Evolutionary conservation across 2,888 invertebrate genomes (phyloP).

Genomic region (Limnephilus lunatus): DNA sequence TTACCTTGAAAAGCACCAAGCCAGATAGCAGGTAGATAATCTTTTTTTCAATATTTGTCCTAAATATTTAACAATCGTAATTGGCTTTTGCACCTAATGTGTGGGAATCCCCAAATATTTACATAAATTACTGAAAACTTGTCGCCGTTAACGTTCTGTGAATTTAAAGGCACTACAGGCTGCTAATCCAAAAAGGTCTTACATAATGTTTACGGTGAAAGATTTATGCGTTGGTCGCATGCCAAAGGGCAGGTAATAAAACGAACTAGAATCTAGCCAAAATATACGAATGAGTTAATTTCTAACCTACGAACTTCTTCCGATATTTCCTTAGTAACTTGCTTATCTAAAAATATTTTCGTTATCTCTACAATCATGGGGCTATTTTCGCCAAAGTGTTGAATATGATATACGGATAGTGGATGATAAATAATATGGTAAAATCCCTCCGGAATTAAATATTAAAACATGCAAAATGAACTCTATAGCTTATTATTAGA

Average conservation of each 20-base stretch:
- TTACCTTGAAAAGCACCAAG: not conserved
- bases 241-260: not conserved
- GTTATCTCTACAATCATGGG: no score
- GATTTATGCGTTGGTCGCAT: not conserved
- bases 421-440: no score
- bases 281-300: no score
- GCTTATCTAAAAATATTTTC: no score
- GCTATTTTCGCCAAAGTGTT: no score
- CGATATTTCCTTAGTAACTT: no score
- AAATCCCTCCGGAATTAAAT: no score
- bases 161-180: not conserved
- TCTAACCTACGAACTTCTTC: no score
- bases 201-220: slow-evolving; percentile 2
- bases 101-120: slow-evolving; percentile 32
- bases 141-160: not conserved
- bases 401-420: no score
- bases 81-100: not conserved
- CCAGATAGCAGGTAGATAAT: not conserved
- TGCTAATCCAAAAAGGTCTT: slow-evolving; percentile 24
- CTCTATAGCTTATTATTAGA: no score
- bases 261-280: not conserved
- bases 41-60: slow-evolving; percentile 7
- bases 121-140: slow-evolving; percentile 9
- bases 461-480: no score
- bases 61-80: slow-evolving; percentile 9